Evolutionary conservation across 2,888 invertebrate species (phyloP).

Genomic region (Strigamia transsilvanica): DNA sequence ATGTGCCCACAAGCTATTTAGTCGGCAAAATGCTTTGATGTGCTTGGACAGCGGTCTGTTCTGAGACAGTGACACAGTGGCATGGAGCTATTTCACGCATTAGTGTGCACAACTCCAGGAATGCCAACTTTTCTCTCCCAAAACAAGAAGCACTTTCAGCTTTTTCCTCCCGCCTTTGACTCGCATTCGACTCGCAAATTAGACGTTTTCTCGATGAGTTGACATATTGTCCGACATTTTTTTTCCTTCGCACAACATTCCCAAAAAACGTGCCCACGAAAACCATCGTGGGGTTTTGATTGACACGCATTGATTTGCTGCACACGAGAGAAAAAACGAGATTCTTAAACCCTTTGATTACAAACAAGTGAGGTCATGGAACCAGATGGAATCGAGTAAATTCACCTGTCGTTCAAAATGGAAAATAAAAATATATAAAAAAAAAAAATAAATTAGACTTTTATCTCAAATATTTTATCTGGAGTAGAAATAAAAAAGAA

Average conservation of each 20-base stretch:
- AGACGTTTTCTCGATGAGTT: background rate
- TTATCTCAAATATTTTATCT: no score
- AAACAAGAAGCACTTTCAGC: background rate
- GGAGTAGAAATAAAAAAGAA: no score
- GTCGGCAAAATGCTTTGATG: background rate
- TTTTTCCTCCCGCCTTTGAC: background rate
- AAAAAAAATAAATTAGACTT: no score
- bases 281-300: background rate
- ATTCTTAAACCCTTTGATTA: no score
- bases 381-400: no score
- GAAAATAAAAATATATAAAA: no score
- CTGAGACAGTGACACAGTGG: slow-evolving; percentile 8
- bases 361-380: no score
- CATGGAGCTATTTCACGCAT: background rate
- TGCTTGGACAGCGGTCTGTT: background rate
- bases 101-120: background rate
- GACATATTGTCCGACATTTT: no score
- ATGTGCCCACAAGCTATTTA: background rate
- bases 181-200: background rate
- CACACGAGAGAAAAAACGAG: background rate
- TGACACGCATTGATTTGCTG: background rate
- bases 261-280: no score
- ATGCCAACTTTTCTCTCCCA: background rate
- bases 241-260: no score
- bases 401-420: no score